These are phyloP conservation scores for Mus minutoides DNA, from an alignment of 2,797 vertebrate genomes.

Conservation along the genomic window DNA sequence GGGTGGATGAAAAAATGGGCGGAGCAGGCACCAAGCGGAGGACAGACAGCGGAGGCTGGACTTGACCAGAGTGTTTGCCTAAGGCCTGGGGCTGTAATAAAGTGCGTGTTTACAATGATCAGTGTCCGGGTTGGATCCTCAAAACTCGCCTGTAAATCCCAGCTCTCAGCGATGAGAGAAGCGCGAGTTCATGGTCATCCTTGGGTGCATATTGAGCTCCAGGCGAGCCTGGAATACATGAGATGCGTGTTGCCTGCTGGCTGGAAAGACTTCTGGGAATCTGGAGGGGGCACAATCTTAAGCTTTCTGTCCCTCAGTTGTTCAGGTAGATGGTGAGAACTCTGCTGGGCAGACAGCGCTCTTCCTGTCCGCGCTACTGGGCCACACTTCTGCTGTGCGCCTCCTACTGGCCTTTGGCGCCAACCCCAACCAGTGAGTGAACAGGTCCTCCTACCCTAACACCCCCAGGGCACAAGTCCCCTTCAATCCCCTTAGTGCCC, in stretches of 20 bases:
- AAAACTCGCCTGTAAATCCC: neutral
- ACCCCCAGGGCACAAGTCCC: neutral
- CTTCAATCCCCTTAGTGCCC: neutral
- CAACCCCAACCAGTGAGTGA: conserved; percentile 87
- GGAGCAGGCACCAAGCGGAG: neutral
- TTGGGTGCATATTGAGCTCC: too few species aligned
- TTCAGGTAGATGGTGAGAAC: conserved; percentile 85
- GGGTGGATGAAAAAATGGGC: neutral
- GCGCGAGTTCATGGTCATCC: neutral
- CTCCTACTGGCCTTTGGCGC: conserved; percentile 86
- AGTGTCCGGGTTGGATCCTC: neutral
- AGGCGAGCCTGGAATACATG: neutral
- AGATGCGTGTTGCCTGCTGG: neutral
- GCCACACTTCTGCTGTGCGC: conserved; percentile 78
- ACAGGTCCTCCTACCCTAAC: neutral
- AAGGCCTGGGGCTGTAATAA: neutral
- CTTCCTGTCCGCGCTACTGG: conserved; percentile 85
- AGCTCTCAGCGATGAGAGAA: neutral
- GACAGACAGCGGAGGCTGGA: neutral
- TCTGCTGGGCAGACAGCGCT: conserved; percentile 85
- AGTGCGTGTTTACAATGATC: neutral
- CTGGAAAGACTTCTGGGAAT: neutral
- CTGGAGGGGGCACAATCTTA: neutral
- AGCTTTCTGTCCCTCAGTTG: conserved; percentile 67
- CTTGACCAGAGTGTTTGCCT: neutral